phyloP scores from a whole-genome alignment of 2,888 invertebrate species.

The Bruchidius siliquastri region DNA sequence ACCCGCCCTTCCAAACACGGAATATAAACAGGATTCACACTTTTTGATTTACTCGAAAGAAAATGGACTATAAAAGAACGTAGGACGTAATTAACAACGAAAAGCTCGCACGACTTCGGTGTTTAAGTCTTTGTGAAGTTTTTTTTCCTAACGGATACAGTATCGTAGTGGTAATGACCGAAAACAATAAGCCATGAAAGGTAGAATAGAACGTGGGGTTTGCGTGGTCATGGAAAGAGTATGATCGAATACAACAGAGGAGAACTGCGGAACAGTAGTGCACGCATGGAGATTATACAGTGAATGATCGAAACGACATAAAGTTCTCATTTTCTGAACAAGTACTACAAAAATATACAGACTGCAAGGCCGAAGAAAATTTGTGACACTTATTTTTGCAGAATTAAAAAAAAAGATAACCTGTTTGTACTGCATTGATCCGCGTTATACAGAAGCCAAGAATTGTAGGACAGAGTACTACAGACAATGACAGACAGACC shows the following conservation, averaged over 20 bases:
- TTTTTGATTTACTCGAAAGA: not conserved
- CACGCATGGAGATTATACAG: too few species aligned
- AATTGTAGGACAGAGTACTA: too few species aligned
- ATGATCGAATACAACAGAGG: not conserved
- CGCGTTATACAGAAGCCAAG: too few species aligned
- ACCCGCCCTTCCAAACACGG: too few species aligned
- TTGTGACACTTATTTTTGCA: too few species aligned
- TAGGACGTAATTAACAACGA: not conserved
- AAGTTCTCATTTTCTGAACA: too few species aligned
- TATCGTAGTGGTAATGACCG: constrained; percentile 6
- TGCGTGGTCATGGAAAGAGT: not conserved
- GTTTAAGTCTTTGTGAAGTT: not conserved
- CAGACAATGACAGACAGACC: too few species aligned
- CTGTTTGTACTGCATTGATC: too few species aligned
- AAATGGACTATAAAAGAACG: not conserved
- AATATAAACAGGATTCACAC: not conserved
- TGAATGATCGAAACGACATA: too few species aligned
- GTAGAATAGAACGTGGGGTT: not conserved
- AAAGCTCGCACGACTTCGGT: not conserved
- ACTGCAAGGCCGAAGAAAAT: too few species aligned
- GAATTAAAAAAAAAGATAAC: too few species aligned
- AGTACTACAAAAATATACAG: too few species aligned
- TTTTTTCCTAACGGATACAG: not conserved
- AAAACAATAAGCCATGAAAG: constrained; percentile 8
- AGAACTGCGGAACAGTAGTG: not conserved